Percentiles rank a stretch among this genome's conserved stretches.
phyloP scores from a whole-genome alignment of 1,140 invertebrate species.

The Leptinotarsa texana region DNA sequence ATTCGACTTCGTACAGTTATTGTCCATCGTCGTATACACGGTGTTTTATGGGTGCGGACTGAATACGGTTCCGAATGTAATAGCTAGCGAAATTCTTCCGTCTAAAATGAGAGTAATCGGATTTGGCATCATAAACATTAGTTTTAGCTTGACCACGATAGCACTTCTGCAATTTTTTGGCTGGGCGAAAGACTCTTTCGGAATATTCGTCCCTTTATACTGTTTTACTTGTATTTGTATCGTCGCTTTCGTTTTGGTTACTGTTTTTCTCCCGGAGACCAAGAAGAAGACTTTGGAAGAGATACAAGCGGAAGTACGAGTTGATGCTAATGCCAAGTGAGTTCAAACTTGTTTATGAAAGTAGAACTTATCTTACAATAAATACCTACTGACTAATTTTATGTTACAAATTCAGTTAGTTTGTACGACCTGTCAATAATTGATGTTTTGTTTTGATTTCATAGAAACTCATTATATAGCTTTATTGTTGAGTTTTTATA shows the following conservation, averaged over 20 bases:
- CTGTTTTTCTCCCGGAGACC: slow-evolving; percentile 75
- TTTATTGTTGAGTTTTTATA: no score
- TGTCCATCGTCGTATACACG: neutral
- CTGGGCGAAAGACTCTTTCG: slow-evolving; percentile 60
- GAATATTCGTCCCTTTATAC: slow-evolving; percentile 73
- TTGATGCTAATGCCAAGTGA: neutral
- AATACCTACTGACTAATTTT: no score
- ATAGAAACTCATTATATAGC: no score
- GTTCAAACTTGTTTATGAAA: no score
- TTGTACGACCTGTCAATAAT: no score
- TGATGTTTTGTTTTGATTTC: no score
- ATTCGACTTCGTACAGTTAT: neutral
- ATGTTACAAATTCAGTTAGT: no score
- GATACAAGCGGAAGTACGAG: slow-evolving; percentile 39
- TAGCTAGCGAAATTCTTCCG: slow-evolving; percentile 76
- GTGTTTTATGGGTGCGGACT: slow-evolving; percentile 67
- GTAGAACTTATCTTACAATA: no score
- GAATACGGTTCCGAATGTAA: slow-evolving; percentile 71
- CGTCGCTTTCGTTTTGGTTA: slow-evolving; percentile 65
- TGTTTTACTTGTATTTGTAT: slow-evolving; percentile 70
- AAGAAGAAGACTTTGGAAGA: slow-evolving; percentile 75
- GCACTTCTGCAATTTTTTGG: slow-evolving; percentile 74
- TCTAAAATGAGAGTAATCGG: slow-evolving; percentile 70
- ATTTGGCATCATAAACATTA: slow-evolving; percentile 69
- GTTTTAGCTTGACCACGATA: slow-evolving; percentile 72